phyloP scores from a whole-genome alignment of 2,113 vertebrate genomes.

The Dicrurus megarhynchus region DNA sequence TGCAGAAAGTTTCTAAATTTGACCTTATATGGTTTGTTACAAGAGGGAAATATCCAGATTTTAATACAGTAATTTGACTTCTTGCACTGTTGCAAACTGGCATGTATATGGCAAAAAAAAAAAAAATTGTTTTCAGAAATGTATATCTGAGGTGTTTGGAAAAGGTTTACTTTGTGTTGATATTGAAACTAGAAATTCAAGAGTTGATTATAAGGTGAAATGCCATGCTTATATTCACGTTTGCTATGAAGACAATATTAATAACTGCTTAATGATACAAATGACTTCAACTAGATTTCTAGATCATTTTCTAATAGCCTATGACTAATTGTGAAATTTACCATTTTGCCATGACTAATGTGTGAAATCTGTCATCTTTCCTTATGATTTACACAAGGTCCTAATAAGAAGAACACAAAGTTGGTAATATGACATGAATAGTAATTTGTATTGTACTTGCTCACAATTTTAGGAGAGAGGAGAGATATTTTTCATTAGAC shows the following conservation, averaged over 20 bases:
- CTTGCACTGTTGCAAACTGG: background rate
- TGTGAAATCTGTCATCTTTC: slow-evolving; percentile 45
- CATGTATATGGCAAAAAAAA: background rate
- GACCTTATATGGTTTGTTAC: background rate
- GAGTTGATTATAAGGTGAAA: background rate
- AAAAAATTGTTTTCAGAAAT: background rate
- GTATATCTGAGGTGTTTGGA: background rate
- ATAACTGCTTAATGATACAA: background rate
- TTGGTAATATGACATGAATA: background rate
- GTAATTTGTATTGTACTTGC: background rate
- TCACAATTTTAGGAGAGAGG: background rate
- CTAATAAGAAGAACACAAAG: background rate
- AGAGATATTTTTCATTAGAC: background rate
- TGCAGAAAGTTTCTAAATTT: background rate
- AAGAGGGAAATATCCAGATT: background rate
- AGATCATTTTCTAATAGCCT: slow-evolving; percentile 19
- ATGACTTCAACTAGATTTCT: background rate
- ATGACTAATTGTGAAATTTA: slow-evolving; percentile 46
- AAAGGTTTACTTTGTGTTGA: background rate
- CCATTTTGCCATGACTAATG: slow-evolving; percentile 35
- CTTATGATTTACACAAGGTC: background rate
- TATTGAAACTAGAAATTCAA: background rate
- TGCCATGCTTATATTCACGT: background rate
- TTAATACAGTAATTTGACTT: background rate
- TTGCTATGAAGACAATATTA: background rate